Percentiles rank a stretch among this genome's conserved stretches.
Conservation (phyloP, 1,140 invertebrate genomes). For the Danaus plexippus region DNA sequence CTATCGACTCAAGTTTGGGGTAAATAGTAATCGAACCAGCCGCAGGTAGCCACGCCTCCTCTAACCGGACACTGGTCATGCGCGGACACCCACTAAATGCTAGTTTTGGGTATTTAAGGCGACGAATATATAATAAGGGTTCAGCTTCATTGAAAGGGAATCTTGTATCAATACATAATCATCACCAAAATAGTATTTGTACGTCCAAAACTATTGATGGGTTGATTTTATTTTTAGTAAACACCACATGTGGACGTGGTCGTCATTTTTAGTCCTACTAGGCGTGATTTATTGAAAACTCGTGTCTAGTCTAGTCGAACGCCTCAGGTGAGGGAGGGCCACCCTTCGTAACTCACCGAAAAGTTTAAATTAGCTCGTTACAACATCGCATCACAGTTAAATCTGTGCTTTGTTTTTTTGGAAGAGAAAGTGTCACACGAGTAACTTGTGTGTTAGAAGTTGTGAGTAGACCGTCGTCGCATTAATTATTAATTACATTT, state of each 20-base stretch:
- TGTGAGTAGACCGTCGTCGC: conserved; percentile 32
- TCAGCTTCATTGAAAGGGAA: too few species aligned
- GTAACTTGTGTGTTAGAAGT: conserved; percentile 57
- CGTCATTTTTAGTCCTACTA: conserved; percentile 13
- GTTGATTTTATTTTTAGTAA: conserved; percentile 36
- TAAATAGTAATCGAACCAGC: conserved; percentile 21
- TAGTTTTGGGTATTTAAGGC: conserved; percentile 10
- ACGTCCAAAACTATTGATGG: conserved; percentile 7
- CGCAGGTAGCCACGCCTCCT: conserved; percentile 46
- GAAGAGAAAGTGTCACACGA: conserved; percentile 54
- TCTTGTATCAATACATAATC: too few species aligned
- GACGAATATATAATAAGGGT: too few species aligned
- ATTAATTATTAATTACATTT: conserved; percentile 59
- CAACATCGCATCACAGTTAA: conserved; percentile 54
- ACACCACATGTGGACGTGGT: conserved; percentile 8
- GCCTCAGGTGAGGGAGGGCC: conserved; percentile 58
- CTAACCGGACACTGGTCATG: conserved; percentile 63
- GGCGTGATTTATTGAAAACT: conserved; percentile 49
- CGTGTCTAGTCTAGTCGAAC: conserved; percentile 39
- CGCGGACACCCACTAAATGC: conserved; percentile 45
- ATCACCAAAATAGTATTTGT: too few species aligned
- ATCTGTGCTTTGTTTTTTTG: conserved; percentile 62
- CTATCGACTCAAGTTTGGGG: conserved; percentile 32
- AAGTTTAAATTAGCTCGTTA: conserved; percentile 71
- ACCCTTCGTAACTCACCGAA: conserved; percentile 51